Evolutionary conservation across 2,888 invertebrate genomes (phyloP).

Genomic region (Drosophila mimetica): DNA sequence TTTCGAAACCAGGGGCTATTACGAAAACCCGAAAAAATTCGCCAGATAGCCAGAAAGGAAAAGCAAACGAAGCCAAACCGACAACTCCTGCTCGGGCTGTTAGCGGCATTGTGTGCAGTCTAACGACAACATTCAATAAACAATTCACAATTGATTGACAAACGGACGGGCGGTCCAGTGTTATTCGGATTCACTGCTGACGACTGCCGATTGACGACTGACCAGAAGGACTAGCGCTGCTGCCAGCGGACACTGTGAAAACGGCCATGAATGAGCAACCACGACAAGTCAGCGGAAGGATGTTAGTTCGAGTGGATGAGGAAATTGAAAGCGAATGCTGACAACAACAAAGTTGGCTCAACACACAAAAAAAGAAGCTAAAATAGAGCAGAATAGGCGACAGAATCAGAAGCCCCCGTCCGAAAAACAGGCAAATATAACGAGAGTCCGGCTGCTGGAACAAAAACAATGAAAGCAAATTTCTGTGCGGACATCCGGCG

Average conservation of each 20-base stretch:
- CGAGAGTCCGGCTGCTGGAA: conserved; percentile 34
- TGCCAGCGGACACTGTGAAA: conserved; percentile 42
- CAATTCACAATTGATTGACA: conserved; percentile 82
- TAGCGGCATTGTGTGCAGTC: conserved; percentile 66
- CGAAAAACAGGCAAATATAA: conserved; percentile 31
- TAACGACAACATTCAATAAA: conserved; percentile 81
- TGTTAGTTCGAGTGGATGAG: conserved; percentile 75
- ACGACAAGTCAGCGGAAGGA: conserved; percentile 74
- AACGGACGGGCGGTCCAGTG: conserved; percentile 62
- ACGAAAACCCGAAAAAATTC: conserved; percentile 1
- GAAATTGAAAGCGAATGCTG: conserved; percentile 81
- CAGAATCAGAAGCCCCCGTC: conserved; percentile 9
- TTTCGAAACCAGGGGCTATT: background rate
- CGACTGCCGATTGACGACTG: conserved; percentile 61
- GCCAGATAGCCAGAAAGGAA: conserved; percentile 25
- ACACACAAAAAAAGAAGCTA: conserved; percentile 1
- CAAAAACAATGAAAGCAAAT: conserved; percentile 78
- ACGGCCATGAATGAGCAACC: conserved; percentile 50
- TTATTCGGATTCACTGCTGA: conserved; percentile 70
- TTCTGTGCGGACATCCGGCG: conserved; percentile 70
- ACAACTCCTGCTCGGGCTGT: conserved; percentile 46
- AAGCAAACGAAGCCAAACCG: conserved; percentile 48
- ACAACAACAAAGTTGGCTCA: conserved; percentile 67
- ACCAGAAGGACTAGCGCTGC: conserved; percentile 4
- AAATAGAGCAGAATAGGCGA: conserved; percentile 37